These are phyloP conservation scores for Cantharis flavilabris DNA, from an alignment of 2,888 invertebrate species.

Conservation along the genomic window DNA sequence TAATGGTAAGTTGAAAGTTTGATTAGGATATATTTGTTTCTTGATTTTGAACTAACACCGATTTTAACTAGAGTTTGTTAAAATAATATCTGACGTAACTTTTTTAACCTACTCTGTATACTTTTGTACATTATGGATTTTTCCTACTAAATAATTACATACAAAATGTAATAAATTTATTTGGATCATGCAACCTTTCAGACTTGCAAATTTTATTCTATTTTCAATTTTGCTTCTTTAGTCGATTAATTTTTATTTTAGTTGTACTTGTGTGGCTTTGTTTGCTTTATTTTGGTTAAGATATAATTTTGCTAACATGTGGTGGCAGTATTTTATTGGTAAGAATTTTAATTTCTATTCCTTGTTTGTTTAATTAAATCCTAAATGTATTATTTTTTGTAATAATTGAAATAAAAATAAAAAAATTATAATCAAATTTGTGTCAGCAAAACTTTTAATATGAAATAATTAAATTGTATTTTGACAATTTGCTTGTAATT, in stretches of 20 bases:
- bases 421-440: neutral
- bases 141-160: neutral
- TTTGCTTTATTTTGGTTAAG: constrained; percentile 36
- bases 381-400: neutral
- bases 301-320: constrained; percentile 39
- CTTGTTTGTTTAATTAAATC: neutral
- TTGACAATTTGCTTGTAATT: constrained; percentile 30
- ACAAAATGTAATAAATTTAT: constrained; percentile 3
- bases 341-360: constrained; percentile 33
- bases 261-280: constrained; percentile 35
- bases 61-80: neutral
- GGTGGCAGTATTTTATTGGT: constrained; percentile 51
- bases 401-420: neutral
- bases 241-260: constrained; percentile 32
- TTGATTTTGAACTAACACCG: neutral
- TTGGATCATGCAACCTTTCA: constrained; percentile 22
- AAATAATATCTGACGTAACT: neutral
- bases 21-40: neutral
- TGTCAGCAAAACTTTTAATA: neutral
- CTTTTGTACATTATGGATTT: constrained; percentile 25
- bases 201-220: constrained; percentile 32
- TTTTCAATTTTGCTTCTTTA: constrained; percentile 25
- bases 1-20: constrained; percentile 43
- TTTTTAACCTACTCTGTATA: constrained; percentile 5
- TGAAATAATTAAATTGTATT: constrained; percentile 14